These are phyloP conservation scores for Cacatua alba DNA, from an alignment of 2,113 vertebrate genomes.

Conservation along the genomic window DNA sequence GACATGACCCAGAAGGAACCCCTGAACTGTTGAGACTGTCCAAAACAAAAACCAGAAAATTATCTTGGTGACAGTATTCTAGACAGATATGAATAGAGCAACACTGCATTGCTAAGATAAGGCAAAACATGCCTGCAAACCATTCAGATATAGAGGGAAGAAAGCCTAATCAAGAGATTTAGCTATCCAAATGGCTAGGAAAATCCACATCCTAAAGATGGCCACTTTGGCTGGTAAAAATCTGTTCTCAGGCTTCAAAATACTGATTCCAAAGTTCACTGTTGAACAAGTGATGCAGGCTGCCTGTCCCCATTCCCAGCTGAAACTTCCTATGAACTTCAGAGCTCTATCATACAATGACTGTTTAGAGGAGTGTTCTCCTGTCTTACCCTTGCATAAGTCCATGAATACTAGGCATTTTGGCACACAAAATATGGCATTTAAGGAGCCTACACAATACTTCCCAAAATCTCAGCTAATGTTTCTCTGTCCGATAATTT, in stretches of 20 bases:
- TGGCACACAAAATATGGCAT: background rate
- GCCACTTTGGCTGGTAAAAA: background rate
- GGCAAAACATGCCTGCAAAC: background rate
- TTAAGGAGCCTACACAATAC: background rate
- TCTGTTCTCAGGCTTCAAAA: background rate
- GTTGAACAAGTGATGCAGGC: background rate
- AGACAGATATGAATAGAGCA: background rate
- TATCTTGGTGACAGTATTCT: background rate
- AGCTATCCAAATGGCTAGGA: background rate
- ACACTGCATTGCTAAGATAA: background rate
- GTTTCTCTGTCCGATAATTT: accelerated
- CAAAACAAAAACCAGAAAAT: background rate
- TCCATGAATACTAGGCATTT: background rate
- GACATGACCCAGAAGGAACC: background rate
- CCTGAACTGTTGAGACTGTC: accelerated
- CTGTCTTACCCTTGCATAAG: background rate
- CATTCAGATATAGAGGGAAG: background rate
- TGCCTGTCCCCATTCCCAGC: background rate
- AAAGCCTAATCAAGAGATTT: background rate
- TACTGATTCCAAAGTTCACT: background rate
- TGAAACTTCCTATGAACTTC: background rate
- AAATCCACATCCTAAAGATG: background rate
- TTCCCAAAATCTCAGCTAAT: background rate
- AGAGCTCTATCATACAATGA: background rate
- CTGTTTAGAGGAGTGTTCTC: background rate